These are phyloP conservation scores for Tenthredo distinguenda DNA, from an alignment of 2,888 invertebrate genomes.

Conservation along the genomic window DNA sequence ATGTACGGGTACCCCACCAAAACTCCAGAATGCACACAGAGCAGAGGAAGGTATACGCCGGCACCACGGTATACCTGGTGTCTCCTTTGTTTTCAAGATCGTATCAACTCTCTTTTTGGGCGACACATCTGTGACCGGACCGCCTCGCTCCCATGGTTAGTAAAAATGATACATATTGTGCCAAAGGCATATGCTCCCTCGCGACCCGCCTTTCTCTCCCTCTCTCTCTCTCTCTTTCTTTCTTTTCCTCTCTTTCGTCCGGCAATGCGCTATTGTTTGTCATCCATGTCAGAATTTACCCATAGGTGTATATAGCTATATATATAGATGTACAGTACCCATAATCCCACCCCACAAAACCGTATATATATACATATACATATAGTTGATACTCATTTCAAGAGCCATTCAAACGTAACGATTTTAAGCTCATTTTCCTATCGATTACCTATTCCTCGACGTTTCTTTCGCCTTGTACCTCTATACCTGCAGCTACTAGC, in stretches of 20 bases:
- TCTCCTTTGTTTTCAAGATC: constrained; percentile 60
- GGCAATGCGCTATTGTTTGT: constrained; percentile 19
- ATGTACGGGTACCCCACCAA: constrained; percentile 50
- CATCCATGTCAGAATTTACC: constrained; percentile 14
- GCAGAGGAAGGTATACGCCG: constrained; percentile 38
- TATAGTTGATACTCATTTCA: background rate
- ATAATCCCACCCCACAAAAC: background rate
- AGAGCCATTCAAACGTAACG: constrained; percentile 18
- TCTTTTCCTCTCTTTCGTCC: background rate
- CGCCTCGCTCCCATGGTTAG: constrained; percentile 65
- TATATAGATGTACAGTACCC: background rate
- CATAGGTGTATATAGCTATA: background rate
- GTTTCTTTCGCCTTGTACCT: background rate
- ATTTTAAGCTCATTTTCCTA: constrained; percentile 38
- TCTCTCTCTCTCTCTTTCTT: background rate
- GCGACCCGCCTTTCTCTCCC: constrained; percentile 3
- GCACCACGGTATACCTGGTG: constrained; percentile 65
- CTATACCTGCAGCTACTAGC: too few relatives aligned
- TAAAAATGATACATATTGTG: constrained; percentile 63
- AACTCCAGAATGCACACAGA: background rate
- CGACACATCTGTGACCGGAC: constrained; percentile 71
- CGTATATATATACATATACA: background rate
- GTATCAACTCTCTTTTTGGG: constrained; percentile 48
- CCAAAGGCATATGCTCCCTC: constrained; percentile 63
- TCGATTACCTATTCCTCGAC: constrained; percentile 3